Evolutionary conservation across 2,797 vertebrate genomes (phyloP).

Genomic region (Coluber constrictor): DNA sequence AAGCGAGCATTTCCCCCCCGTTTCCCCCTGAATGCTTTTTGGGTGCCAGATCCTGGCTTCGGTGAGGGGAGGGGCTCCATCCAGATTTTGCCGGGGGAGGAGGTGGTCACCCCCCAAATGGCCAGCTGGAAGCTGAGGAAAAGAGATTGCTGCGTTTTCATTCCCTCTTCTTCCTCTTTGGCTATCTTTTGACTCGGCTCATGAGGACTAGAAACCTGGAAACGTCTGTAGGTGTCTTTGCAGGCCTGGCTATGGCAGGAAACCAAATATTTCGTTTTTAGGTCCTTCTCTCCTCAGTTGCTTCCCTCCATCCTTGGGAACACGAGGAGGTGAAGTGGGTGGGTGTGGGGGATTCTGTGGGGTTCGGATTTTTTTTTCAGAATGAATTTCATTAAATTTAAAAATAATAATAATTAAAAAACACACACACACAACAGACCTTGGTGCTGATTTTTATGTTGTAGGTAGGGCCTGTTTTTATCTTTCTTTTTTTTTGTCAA

Average conservation of each 20-base stretch:
- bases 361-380: too few species aligned
- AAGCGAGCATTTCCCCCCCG: neutral
- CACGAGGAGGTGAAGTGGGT: neutral
- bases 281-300: too few species aligned
- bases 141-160: neutral
- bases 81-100: neutral
- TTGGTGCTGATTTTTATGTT: neutral
- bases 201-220: neutral
- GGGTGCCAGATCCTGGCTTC: neutral
- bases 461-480: neutral
- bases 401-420: neutral
- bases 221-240: neutral
- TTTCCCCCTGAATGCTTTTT: neutral
- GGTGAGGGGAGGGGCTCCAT: neutral
- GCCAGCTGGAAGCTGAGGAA: too few species aligned
- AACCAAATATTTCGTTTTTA: neutral
- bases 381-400: neutral
- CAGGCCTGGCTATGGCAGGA: neutral
- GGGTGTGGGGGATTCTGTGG: neutral
- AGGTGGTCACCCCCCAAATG: neutral
- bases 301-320: neutral
- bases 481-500: neutral
- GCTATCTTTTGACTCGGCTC: neutral
- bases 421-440: neutral
- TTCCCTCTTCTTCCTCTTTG: neutral